Conservation (phyloP, 1,140 invertebrate genomes). For the Hermatobates lingyangjiaoensis region DNA sequence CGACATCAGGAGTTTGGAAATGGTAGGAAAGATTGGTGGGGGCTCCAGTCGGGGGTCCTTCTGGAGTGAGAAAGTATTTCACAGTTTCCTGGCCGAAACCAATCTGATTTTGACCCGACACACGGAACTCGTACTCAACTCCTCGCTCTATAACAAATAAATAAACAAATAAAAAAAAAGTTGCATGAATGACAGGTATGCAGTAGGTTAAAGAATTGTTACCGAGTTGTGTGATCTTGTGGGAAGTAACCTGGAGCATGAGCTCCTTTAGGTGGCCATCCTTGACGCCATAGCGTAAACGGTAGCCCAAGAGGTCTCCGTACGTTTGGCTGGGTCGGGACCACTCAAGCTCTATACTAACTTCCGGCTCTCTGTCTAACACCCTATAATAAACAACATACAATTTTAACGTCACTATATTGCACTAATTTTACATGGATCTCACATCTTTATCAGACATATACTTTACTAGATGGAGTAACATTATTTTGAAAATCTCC, state of each 20-base stretch:
- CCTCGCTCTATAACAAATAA: conserved; percentile 45
- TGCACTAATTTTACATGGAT: too few relatives aligned
- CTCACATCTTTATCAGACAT: too few relatives aligned
- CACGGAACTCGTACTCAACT: conserved; percentile 83
- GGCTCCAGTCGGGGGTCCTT: conserved; percentile 68
- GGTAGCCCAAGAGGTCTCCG: conserved; percentile 56
- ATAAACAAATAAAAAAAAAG: background rate
- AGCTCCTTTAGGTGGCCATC: conserved; percentile 52
- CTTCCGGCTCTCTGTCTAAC: conserved; percentile 59
- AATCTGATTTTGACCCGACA: conserved; percentile 78
- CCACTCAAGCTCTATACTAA: conserved; percentile 82
- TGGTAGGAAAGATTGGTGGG: conserved; percentile 63
- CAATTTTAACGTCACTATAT: too few relatives aligned
- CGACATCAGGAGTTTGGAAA: conserved; percentile 81
- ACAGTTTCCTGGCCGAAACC: conserved; percentile 85
- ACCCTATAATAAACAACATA: conserved; percentile 35
- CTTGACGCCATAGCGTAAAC: conserved; percentile 69
- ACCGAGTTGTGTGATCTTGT: conserved; percentile 18
- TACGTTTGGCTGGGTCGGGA: conserved; percentile 66
- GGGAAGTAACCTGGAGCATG: conserved; percentile 16
- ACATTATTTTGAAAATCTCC: too few relatives aligned
- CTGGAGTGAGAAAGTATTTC: conserved; percentile 72
- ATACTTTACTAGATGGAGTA: too few relatives aligned
- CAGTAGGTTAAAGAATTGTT: background rate
- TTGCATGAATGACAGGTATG: background rate